These are phyloP conservation scores for Drosophila paulistorum DNA, from an alignment of 1,140 invertebrate species.

Conservation along the genomic window DNA sequence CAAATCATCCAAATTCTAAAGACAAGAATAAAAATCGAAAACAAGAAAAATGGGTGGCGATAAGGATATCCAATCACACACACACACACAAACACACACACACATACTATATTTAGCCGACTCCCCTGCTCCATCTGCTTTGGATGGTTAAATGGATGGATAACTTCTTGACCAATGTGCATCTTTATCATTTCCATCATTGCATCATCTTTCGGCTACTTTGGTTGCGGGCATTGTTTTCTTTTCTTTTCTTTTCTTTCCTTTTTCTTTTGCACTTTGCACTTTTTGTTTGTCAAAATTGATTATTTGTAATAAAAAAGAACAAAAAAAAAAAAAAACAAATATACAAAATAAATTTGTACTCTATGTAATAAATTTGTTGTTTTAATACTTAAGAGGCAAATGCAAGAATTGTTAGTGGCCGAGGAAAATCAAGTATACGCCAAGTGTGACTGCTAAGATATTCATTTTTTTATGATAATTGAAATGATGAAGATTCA, in stretches of 20 bases:
- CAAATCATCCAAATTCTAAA: constrained; percentile 85
- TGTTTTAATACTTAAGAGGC: not conserved
- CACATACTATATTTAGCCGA: not conserved
- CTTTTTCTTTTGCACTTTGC: too few relatives aligned
- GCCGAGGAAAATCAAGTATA: too few relatives aligned
- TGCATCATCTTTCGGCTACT: not conserved
- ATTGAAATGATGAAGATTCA: too few relatives aligned
- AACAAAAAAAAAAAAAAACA: not conserved
- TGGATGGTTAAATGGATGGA: too few relatives aligned
- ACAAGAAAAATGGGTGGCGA: not conserved
- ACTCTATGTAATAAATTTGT: not conserved
- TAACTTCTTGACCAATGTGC: not conserved
- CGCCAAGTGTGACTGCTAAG: too few relatives aligned
- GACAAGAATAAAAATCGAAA: not conserved
- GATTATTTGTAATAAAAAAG: not conserved
- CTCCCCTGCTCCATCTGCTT: not conserved
- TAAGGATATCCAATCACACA: too few relatives aligned
- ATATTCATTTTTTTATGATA: too few relatives aligned
- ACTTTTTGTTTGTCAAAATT: not conserved
- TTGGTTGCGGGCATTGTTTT: constrained; percentile 12
- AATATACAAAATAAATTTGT: not conserved
- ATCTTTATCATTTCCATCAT: not conserved
- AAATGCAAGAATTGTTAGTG: too few relatives aligned
- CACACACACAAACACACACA: not conserved
- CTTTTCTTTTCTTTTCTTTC: not conserved